These are phyloP conservation scores for Acronicta alni DNA, from an alignment of 2,888 invertebrate species.

Conservation along the genomic window DNA sequence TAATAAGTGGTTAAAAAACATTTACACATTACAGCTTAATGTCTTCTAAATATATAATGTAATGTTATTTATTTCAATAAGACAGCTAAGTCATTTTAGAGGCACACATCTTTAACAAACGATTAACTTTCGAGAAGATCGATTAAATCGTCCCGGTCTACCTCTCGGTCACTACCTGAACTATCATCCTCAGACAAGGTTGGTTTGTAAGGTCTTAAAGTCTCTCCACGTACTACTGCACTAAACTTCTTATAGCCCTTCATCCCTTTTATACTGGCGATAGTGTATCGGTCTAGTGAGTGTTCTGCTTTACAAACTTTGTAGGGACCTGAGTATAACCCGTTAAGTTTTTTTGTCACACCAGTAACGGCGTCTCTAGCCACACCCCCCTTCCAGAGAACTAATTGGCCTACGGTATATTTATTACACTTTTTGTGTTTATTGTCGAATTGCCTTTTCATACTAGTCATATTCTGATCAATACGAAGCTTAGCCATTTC, in stretches of 20 bases:
- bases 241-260: background rate
- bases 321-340: background rate
- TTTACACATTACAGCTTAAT: no score
- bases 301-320: conserved; percentile 1
- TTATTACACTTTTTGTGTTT: background rate
- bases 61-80: no score
- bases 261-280: conserved; percentile 2
- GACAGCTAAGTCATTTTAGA: no score
- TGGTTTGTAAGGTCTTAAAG: no score
- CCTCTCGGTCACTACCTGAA: conserved; percentile 6
- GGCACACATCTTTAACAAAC: no score
- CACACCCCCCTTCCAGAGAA: conserved; percentile 7
- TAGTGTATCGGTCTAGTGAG: conserved; percentile 6
- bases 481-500: conserved; percentile 1
- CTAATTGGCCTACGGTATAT: conserved; percentile 1
- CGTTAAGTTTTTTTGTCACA: background rate
- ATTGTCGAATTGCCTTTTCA: background rate
- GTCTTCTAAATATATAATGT: no score
- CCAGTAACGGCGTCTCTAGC: background rate
- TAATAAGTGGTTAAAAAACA: no score
- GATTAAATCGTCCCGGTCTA: conserved; percentile 16
- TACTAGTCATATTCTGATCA: conserved; percentile 6
- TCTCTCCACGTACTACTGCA: no score
- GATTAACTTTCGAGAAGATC: conserved; percentile 10
- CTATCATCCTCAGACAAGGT: background rate